Evolutionary conservation across 1,140 invertebrate species (phyloP).

Genomic region (Fopius arisanus): DNA sequence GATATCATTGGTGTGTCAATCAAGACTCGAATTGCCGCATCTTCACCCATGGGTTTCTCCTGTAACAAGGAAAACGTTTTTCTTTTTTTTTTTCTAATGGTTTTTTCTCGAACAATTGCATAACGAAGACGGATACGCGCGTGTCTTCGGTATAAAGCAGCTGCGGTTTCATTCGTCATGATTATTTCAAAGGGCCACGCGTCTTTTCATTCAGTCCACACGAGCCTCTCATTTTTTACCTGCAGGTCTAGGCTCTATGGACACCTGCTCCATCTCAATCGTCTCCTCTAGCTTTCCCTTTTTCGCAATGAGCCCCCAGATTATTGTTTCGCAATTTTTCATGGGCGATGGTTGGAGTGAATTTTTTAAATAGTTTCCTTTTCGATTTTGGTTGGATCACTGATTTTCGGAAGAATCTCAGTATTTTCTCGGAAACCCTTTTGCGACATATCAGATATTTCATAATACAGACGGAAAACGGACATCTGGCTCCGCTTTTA

Average conservation of each 20-base stretch:
- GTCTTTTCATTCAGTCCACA: conserved; percentile 4
- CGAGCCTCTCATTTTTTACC: conserved; percentile 4
- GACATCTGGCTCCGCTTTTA: not conserved
- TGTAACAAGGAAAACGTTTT: conserved; percentile 31
- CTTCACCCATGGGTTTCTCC: not conserved
- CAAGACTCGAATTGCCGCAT: conserved; percentile 40
- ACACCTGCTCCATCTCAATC: conserved; percentile 12
- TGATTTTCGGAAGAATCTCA: not conserved
- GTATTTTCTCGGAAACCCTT: not conserved
- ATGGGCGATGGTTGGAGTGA: no score
- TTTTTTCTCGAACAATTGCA: conserved; percentile 28
- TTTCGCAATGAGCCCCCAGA: no score
- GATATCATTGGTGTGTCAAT: conserved; percentile 49
- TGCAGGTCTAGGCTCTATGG: not conserved
- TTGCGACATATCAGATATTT: not conserved
- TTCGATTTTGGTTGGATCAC: no score
- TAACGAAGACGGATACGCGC: conserved; percentile 32
- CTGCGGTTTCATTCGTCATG: not conserved
- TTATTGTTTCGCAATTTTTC: no score
- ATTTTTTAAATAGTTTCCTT: no score
- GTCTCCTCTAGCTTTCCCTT: not conserved
- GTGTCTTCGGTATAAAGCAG: conserved; percentile 28
- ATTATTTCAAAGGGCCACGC: conserved; percentile 16
- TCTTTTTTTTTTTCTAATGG: not conserved
- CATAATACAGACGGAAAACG: not conserved